Conservation (phyloP, 2,113 vertebrate species). For the Alectura lathami region DNA sequence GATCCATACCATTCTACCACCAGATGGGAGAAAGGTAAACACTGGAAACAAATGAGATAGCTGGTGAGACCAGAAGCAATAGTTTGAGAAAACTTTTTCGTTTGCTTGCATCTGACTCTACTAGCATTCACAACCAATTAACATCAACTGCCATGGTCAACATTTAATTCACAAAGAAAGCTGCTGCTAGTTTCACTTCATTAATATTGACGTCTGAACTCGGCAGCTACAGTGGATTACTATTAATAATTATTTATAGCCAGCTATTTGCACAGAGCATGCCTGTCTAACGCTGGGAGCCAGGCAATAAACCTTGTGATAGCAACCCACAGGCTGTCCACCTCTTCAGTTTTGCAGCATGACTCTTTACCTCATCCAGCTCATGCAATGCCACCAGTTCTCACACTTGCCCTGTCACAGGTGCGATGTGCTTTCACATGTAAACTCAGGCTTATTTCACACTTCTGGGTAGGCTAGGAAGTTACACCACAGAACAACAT, state of each 20-base stretch:
- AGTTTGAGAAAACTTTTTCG: background rate
- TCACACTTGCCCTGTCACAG: background rate
- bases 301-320: background rate
- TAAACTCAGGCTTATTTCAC: background rate
- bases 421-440: background rate
- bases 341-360: background rate
- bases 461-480: background rate
- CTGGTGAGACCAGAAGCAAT: background rate
- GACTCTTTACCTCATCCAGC: background rate
- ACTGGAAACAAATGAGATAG: background rate
- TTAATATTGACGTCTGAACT: slow-evolving; percentile 38
- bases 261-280: background rate
- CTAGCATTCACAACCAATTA: slow-evolving; percentile 21
- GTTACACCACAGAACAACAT: background rate
- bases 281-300: background rate
- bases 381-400: background rate
- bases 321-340: background rate
- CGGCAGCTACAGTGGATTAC: background rate
- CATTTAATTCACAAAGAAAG: slow-evolving; percentile 20
- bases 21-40: background rate
- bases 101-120: slow-evolving; percentile 35
- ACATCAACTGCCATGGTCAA: slow-evolving; percentile 2
- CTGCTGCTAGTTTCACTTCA: slow-evolving; percentile 33
- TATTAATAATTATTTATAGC: slow-evolving; percentile 35
- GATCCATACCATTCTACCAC: background rate